Base-by-base conservation (phyloP, 1,140 invertebrate species). In the Ceratina japonica region DNA sequence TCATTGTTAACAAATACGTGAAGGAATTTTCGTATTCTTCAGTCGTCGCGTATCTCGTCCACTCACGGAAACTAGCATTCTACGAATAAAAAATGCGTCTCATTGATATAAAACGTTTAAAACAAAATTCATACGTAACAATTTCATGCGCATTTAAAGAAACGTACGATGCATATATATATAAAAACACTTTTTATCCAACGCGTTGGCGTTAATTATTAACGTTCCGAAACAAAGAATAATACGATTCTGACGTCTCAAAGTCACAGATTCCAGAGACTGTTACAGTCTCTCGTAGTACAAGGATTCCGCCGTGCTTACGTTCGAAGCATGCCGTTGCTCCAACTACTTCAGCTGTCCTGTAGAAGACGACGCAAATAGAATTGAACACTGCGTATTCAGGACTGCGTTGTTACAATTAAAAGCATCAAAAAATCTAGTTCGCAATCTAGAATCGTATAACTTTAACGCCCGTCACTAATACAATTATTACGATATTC, bases 391-490 rank as follows among this genome's bases (percentile, higher is more conserved):
- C 27, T 63, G 20, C 31, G 27, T 52, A 44, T 27, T 56, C 16
- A 10, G 51, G 24, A 64, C 62, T 18, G 12, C 54, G 31, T 63
- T 20, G 15, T 20, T 20, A 37, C 27, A 22, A 20, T 78, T 72
- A n/a, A 0, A 54, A 54, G 10, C 16, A 63, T 37, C n/a, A n/a
- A 24, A 27, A 24, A 15, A 49, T 73, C n/a, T n/a, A n/a, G 61
- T 64, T 73, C 65, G 58, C 70, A 59, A 59, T 51, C 65, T 65
- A 49, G 51, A 71, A 80, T 68, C 13, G 27, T 62, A 49, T 27
- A 71, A 12, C 7, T 37, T 31, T 56, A 16, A 37, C 15, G 8
- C 12, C 15, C 8, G 70, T 20, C 24, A 54, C 22, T 56, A 51
- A 52, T 8, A 13, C 24, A 52, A 5, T 15, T 24, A 24, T 18